Base-by-base conservation (phyloP, 1,140 invertebrate species). In the Rhyacophila brunnea region DNA sequence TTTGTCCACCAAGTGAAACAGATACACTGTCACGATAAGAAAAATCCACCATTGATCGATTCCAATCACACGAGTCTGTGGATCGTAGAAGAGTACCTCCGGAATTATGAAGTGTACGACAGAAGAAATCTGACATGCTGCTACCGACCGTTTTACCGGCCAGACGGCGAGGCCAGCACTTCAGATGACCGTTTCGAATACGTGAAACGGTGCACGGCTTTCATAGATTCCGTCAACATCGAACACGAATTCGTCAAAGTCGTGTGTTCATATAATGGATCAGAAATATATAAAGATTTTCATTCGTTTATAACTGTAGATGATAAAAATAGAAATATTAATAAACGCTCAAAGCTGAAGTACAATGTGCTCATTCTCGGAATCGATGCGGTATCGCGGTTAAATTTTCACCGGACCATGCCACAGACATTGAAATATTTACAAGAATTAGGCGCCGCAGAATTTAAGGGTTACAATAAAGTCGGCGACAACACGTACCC, bases 321-420 rank as follows among this genome's bases (percentile, higher is more conserved):
- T 11, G 84, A 83, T 44, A 56, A 67, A 14, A 38, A 53, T 7
- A 66, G 73, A 14, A 70, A 46, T 35, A 74, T 11, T 67, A 45
- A 23, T 6, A 49, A 6, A 13, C n/a, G n/a, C n/a, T 19, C 42
- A 35, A 47, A 10, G 11, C 35, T 23, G 46, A 65, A 66, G 42
- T 71, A 82, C 7, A 89, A 85, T 62, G 80, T 96, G 0, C 77
- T 95, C 17, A 77, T 96, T 9, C 70, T 95, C n/a, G 93, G 93
- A 0, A 80, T 96, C 11, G 93, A 95, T 70, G 87, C 90, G 0
- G 83, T 95, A 1, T 96, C 93, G 0, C 81, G 91, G 43, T 77
- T 94, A 45, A 94, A 95, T 74, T 88, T 93, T 55, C 82, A 89
- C 42, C 82, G 92, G 15, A 87, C 90, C 55, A 89, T 95, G 87